phyloP scores from a whole-genome alignment of 2,888 invertebrate genomes.

The Campopleginae sp. region DNA sequence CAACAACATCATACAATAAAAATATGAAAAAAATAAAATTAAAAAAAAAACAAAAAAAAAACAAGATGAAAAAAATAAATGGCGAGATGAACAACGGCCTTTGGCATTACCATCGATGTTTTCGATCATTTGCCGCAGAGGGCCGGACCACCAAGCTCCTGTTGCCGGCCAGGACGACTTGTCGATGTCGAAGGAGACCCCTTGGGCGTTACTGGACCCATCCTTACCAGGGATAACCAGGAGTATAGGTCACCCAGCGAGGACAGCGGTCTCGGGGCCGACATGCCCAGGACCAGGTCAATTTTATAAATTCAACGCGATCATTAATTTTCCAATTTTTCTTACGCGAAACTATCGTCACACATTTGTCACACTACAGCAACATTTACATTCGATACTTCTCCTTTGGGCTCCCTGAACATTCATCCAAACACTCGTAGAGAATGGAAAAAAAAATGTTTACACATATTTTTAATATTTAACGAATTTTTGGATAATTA shows the following conservation, averaged over 20 bases:
- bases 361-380: not conserved
- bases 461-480: not conserved
- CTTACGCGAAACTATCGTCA: not conserved
- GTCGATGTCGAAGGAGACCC: constrained; percentile 83
- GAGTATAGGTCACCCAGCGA: constrained; percentile 95
- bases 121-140: constrained; percentile 82
- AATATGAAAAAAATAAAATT: constrained; percentile 4
- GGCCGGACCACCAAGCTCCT: constrained; percentile 76
- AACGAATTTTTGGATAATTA: not conserved
- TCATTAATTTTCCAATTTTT: not conserved
- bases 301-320: constrained; percentile 5
- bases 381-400: not conserved
- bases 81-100: constrained; percentile 52
- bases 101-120: constrained; percentile 75
- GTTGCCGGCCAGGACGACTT: constrained; percentile 82
- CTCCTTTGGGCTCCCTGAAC: not conserved
- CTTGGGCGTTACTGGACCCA: constrained; percentile 82
- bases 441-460: not conserved
- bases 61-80: constrained; percentile 54
- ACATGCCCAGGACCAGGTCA: constrained; percentile 86
- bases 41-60: constrained; percentile 2
- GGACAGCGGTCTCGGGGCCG: constrained; percentile 97
- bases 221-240: constrained; percentile 86
- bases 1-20: constrained; percentile 11
- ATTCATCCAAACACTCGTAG: not conserved